Base-by-base conservation (phyloP, 1,140 invertebrate species). In the Probaryconus sp. region DNA sequence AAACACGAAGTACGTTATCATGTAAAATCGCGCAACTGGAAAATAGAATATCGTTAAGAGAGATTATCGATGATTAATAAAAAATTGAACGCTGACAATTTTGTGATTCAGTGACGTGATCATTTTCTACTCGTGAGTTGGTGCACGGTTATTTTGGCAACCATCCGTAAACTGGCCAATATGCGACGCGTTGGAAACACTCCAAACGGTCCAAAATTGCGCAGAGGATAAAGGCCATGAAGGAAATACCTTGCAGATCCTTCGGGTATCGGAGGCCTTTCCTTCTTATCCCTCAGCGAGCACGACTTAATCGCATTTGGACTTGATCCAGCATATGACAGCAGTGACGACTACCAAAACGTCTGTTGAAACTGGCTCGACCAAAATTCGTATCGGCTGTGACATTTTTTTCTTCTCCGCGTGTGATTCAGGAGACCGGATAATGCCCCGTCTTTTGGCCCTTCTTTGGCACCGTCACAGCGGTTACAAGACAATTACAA, bases 301-400 rank as follows among this genome's bases (percentile, higher is more conserved):
- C 76, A 55, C 77, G 74, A 81, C 79, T 84, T 85, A 84, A 85
- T 86, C 84, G 83, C 70, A 81, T 83, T 86, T 86, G 85, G 85
- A 84, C 33, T 61, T 63, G 70, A 70, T 82, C 84, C 84, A 86
- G 78, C 75, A 81, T 77, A 83, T 79, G 74, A 83, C 73, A 71
- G 67, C 64, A 76, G 68, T 58, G 72, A 71, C 68, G 72, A 71
- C 71, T 71, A 70, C 51, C 43, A 51, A 68, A 69, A 48, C 67
- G 60, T 76, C 73, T 74, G 53, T 40, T 42, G 61, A 60, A 50
- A 51, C 47, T 26, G 37, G 28, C 67, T 64, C 38, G 43, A 42
- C 24, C 45, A 10, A 38, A 30, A 30, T 18, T 48, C 48, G 26
- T 55, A 51, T 65, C 43, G 37, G 28, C 48, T 40, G n/a, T 2